Percentiles rank a stretch among this genome's conserved stretches.
Conservation (phyloP, 2,888 invertebrate species). For the Tuberolachnus salignus region DNA sequence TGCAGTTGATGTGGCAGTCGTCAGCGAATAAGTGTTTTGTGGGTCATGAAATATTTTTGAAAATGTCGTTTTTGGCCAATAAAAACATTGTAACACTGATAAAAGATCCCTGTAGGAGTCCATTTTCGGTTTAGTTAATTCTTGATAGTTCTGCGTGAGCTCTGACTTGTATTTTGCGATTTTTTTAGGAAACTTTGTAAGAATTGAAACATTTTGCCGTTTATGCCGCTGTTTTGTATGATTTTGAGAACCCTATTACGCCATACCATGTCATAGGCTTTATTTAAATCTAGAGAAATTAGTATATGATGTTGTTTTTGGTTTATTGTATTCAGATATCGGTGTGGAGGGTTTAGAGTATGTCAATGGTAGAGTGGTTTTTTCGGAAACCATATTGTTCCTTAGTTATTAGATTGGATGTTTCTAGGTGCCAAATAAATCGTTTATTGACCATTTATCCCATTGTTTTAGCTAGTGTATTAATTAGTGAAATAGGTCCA, state of each 20-base stretch:
- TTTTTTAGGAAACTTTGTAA: constrained; percentile 22
- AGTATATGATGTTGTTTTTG: constrained; percentile 22
- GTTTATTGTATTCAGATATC: constrained; percentile 16
- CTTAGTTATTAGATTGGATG: constrained; percentile 16
- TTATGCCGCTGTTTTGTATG: constrained; percentile 1
- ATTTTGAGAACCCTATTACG: constrained; percentile 32
- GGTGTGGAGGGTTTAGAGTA: not conserved
- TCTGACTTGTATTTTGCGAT: constrained; percentile 20
- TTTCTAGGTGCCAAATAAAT: not conserved
- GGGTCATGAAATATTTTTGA: constrained; percentile 13
- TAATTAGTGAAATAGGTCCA: constrained; percentile 10
- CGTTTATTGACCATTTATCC: constrained; percentile 14
- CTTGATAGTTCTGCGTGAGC: constrained; percentile 33
- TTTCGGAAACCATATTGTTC: constrained; percentile 5
- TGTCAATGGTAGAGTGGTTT: constrained; percentile 14
- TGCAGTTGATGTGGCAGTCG: constrained; percentile 27
- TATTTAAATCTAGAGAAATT: constrained; percentile 16
- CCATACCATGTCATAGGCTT: constrained; percentile 34
- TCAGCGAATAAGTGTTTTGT: constrained; percentile 22
- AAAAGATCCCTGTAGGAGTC: constrained; percentile 5
- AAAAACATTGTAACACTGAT: constrained; percentile 33
- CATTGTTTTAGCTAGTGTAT: constrained; percentile 1
- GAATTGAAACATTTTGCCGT: constrained; percentile 13
- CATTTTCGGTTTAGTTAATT: constrained; percentile 14
- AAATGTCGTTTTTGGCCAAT: constrained; percentile 6